Percentiles rank a stretch among this genome's conserved stretches.
phyloP scores from a whole-genome alignment of 2,797 vertebrate species.

The Okamejei kenojei region DNA sequence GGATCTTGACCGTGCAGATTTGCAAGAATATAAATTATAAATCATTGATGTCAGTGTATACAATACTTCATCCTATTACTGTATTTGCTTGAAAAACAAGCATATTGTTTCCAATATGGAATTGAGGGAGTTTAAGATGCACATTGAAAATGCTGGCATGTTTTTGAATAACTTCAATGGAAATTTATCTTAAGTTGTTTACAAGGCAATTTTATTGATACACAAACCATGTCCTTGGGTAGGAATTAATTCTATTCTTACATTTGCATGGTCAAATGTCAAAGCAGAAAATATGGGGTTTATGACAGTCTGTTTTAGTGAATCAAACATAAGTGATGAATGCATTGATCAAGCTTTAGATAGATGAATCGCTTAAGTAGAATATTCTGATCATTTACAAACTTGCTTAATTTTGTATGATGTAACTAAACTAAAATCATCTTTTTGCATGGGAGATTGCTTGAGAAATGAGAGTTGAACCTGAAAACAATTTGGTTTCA shows the following conservation, averaged over 20 bases:
- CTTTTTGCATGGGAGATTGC: not conserved
- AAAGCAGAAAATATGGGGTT: not conserved
- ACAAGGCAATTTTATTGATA: not conserved
- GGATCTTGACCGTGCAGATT: not conserved
- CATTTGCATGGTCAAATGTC: not conserved
- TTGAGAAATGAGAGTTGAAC: not conserved
- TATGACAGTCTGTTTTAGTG: too few relatives aligned
- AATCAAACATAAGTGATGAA: not conserved
- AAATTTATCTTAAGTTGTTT: not conserved
- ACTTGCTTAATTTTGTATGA: not conserved
- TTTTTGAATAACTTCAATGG: not conserved
- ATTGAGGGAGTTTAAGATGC: not conserved
- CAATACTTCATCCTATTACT: too few relatives aligned
- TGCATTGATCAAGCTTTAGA: not conserved
- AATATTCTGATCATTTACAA: not conserved
- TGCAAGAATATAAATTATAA: not conserved
- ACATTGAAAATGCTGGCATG: not conserved
- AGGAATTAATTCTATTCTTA: not conserved
- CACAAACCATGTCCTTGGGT: not conserved
- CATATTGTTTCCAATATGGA: too few relatives aligned
- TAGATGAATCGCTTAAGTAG: not conserved
- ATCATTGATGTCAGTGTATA: too few relatives aligned
- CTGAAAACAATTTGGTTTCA: not conserved
- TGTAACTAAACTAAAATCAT: not conserved
- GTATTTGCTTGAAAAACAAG: too few relatives aligned